Base-by-base conservation (phyloP, 2,113 vertebrate species). In the Regulus satrapa region DNA sequence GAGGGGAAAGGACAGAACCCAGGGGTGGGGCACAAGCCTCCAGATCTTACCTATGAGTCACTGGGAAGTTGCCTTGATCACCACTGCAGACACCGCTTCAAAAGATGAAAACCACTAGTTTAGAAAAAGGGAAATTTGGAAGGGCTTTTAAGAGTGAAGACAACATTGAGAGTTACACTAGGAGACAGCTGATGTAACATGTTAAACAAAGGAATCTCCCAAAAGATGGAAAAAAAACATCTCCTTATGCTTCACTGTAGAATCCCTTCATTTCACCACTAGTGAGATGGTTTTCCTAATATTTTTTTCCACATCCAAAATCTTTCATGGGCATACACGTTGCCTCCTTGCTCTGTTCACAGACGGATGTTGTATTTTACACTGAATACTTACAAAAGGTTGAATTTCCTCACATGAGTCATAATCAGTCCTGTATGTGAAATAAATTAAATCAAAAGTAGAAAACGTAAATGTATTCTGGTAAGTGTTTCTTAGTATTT, bases 351-450 rank as follows among this genome's bases (percentile, higher is more conserved):
- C 18, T 62, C 31, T 67, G 32, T 21, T 79, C 52, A 41, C 45
- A 82, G 29, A 79, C 3, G 16, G 40, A 36, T 36, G 74, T 61
- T 1, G 18, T 73, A 29, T 83, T 92, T 84, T 77, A 68, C 56
- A 68, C 32, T 29, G 23, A 68, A 21, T 56, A 61, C 62, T 77
- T 69, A 83, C 17, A 74, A 85, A 86, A 25, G 13, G 25, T 9
- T 67, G n/a, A 48, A 82, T 63, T 88, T 93, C 74, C 32, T 71
- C 34, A 76, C 8, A 9, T 14, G 28, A 61, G 5, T 5, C 4
- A 29, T 73, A 88, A 95, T 85, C 63, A 88, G 38, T 88, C 48
- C 55, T 54, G 21, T 18, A 86, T 43, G 28, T 48, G 66, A 90
- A 92, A 10, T 36, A 85, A 90, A 69, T 24, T 6, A 69, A 90